A percentile compares a stretch with the other conserved stretches of the same genome.
Conservation (phyloP, 92 coral and sea anemone species). For the Epizoanthus rinbou region DNA sequence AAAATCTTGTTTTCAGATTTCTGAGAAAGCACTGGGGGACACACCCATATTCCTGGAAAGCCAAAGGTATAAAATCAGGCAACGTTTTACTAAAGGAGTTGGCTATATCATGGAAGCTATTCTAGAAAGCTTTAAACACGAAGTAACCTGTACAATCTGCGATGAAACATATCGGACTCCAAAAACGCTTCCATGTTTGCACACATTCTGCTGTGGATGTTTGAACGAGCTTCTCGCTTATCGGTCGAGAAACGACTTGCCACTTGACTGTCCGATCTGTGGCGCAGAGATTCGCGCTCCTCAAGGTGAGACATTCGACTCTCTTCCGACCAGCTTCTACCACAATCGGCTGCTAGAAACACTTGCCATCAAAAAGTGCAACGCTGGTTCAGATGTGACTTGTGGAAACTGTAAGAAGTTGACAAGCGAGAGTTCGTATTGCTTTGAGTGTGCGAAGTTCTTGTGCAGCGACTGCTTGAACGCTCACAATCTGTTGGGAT, state of each 20-base stretch:
- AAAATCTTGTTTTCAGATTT: too few relatives aligned
- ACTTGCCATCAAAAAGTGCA: background rate
- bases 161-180: too few relatives aligned
- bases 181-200: too few relatives aligned
- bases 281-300: background rate
- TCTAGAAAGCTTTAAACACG: background rate
- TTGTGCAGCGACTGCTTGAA: too few relatives aligned
- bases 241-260: background rate
- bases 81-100: too few relatives aligned
- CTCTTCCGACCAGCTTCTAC: background rate
- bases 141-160: conserved; percentile 1
- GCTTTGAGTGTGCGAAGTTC: background rate
- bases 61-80: too few relatives aligned
- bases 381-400: too few relatives aligned
- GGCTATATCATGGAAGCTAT: background rate
- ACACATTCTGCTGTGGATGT: conserved; percentile 3
- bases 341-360: background rate
- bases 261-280: background rate
- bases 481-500: conserved; percentile 8
- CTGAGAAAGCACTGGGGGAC: too few relatives aligned
- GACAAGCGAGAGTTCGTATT: too few relatives aligned
- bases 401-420: too few relatives aligned
- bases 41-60: too few relatives aligned
- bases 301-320: background rate
- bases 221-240: background rate